These are phyloP conservation scores for Brachionus plicatilis DNA, from an alignment of 1,140 invertebrate genomes.

Conservation along the genomic window DNA sequence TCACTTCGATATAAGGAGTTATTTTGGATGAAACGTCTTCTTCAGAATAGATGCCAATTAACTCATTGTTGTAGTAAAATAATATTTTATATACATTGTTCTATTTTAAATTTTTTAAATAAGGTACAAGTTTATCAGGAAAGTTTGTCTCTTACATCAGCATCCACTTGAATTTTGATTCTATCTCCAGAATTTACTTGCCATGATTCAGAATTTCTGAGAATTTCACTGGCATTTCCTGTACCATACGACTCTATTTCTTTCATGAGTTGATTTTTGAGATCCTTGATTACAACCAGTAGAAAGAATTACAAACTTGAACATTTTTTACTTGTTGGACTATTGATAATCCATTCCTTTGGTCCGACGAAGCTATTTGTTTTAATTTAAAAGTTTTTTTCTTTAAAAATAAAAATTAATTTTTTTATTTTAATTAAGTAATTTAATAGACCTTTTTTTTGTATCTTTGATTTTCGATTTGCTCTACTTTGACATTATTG, in stretches of 20 bases:
- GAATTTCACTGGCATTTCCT: not conserved
- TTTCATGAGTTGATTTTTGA: not conserved
- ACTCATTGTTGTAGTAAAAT: constrained; percentile 12
- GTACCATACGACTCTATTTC: not conserved
- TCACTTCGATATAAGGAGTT: not conserved
- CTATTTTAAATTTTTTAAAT: not conserved
- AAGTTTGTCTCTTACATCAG: not conserved
- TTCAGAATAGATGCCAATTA: not conserved
- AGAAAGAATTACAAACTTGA: too few species aligned
- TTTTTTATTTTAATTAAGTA: not conserved
- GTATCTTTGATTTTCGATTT: not conserved
- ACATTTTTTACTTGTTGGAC: not conserved
- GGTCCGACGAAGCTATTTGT: not conserved
- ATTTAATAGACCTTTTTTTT: not conserved
- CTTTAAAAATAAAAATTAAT: not conserved
- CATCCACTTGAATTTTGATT: not conserved
- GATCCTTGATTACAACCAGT: not conserved
- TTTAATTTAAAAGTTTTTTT: not conserved
- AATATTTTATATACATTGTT: not conserved
- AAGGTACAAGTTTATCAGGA: too few species aligned
- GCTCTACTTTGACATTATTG: not conserved
- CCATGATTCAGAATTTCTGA: not conserved
- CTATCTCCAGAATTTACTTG: not conserved
- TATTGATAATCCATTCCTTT: not conserved
- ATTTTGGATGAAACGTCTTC: not conserved